phyloP scores from a whole-genome alignment of 2,888 invertebrate genomes.

The Drosophila macrospina region DNA sequence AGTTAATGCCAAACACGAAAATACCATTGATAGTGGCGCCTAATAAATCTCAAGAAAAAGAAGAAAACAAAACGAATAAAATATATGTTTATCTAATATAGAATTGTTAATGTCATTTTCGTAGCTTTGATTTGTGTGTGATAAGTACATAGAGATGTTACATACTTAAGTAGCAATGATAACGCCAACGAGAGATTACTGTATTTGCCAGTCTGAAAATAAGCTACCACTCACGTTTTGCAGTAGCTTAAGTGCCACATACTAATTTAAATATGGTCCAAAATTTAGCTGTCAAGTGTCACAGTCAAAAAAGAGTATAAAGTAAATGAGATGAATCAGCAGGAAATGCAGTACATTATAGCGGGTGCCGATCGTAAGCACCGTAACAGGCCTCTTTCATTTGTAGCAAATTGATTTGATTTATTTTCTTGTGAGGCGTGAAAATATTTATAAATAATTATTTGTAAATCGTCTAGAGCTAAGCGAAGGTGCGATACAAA shows the following conservation, averaged over 20 bases:
- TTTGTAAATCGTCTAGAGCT: constrained; percentile 26
- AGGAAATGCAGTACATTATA: neutral
- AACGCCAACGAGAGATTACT: constrained; percentile 54
- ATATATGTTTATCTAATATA: constrained; percentile 12
- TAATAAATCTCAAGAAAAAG: constrained; percentile 26
- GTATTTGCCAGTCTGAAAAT: constrained; percentile 64
- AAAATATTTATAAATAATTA: constrained; percentile 29
- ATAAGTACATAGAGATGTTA: constrained; percentile 6
- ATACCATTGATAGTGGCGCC: constrained; percentile 47
- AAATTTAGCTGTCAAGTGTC: constrained; percentile 31
- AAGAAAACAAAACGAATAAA: neutral
- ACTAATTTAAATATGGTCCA: constrained; percentile 40
- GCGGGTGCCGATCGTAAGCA: neutral
- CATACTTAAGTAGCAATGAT: constrained; percentile 41
- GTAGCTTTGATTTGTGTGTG: neutral
- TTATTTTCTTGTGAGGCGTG: constrained; percentile 19
- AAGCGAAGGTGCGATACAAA: constrained; percentile 26
- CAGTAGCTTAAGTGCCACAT: constrained; percentile 60
- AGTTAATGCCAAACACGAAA: constrained; percentile 11
- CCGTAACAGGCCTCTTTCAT: neutral
- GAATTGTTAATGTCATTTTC: constrained; percentile 7
- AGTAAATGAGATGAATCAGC: constrained; percentile 21
- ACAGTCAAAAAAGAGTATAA: constrained; percentile 4
- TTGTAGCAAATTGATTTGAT: constrained; percentile 30
- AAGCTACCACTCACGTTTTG: constrained; percentile 64